These are phyloP conservation scores for Coptodon rendalli DNA, from an alignment of 2,113 vertebrate species.

Conservation along the genomic window DNA sequence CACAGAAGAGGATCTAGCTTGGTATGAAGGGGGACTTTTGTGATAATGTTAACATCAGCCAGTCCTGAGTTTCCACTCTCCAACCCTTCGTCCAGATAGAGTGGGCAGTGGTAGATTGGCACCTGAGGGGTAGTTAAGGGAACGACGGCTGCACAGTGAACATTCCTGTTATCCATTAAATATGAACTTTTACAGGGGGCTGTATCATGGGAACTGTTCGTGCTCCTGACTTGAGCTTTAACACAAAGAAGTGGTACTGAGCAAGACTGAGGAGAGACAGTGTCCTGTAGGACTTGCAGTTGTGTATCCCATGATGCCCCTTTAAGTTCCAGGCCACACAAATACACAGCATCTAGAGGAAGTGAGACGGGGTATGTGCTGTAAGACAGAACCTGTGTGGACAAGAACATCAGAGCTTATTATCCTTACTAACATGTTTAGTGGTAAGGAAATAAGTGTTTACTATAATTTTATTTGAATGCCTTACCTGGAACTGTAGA, in stretches of 20 bases:
- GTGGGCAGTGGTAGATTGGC: conserved; percentile 62
- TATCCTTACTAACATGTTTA: neutral
- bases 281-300: conserved; percentile 55
- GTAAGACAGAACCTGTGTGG: conserved; percentile 50
- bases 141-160: neutral
- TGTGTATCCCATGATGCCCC: conserved; percentile 73
- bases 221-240: neutral
- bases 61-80: conserved; percentile 3
- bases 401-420: neutral
- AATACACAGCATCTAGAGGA: conserved; percentile 49
- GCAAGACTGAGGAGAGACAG: conserved; percentile 40
- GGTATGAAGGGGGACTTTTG: conserved; percentile 59
- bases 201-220: neutral
- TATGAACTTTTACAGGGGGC: neutral
- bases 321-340: conserved; percentile 75
- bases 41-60: conserved; percentile 51
- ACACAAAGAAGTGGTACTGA: conserved; percentile 66
- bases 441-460: neutral
- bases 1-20: conserved; percentile 56
- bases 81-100: conserved; percentile 51
- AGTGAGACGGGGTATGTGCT: neutral
- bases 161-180: neutral
- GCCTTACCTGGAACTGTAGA: conserved; percentile 63
- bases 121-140: neutral
- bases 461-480: neutral